These are phyloP conservation scores for Danio albolineatus DNA, from an alignment of 2,797 vertebrate species.

Conservation along the genomic window DNA sequence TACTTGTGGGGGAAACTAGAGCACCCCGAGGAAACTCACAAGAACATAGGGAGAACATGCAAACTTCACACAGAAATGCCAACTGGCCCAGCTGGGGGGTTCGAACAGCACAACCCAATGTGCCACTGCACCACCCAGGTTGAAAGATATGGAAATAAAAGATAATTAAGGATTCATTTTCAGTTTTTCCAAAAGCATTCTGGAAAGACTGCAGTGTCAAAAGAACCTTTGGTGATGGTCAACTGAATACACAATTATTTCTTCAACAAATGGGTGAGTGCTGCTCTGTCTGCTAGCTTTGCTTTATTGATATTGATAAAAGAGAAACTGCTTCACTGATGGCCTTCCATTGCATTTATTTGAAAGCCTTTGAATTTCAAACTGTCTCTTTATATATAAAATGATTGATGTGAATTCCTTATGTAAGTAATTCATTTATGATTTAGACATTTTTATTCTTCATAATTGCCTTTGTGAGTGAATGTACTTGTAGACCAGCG, in stretches of 20 bases:
- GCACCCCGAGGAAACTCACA: too few relatives aligned
- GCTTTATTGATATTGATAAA: not conserved
- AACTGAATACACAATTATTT: conserved; percentile 3
- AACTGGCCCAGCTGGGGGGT: too few relatives aligned
- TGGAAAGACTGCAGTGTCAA: not conserved
- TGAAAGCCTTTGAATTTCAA: not conserved
- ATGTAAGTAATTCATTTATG: conserved; percentile 18
- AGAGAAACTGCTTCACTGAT: conserved; percentile 2
- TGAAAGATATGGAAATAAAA: too few relatives aligned
- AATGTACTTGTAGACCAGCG: conserved; percentile 63
- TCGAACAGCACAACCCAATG: too few relatives aligned
- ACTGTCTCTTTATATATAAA: conserved; percentile 8
- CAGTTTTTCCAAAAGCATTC: not conserved
- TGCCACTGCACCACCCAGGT: too few relatives aligned
- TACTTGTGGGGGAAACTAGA: too few relatives aligned
- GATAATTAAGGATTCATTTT: not conserved
- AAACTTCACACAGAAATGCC: too few relatives aligned
- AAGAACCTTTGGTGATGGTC: not conserved
- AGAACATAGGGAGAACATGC: too few relatives aligned
- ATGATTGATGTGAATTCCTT: conserved; percentile 27
- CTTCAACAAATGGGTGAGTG: not conserved
- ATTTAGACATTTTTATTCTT: conserved; percentile 51
- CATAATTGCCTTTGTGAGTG: conserved; percentile 69
- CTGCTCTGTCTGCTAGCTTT: not conserved
- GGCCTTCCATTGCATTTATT: conserved; percentile 5